phyloP scores from a whole-genome alignment of 2,797 vertebrate genomes.

The Pseudopleuronectes americanus region DNA sequence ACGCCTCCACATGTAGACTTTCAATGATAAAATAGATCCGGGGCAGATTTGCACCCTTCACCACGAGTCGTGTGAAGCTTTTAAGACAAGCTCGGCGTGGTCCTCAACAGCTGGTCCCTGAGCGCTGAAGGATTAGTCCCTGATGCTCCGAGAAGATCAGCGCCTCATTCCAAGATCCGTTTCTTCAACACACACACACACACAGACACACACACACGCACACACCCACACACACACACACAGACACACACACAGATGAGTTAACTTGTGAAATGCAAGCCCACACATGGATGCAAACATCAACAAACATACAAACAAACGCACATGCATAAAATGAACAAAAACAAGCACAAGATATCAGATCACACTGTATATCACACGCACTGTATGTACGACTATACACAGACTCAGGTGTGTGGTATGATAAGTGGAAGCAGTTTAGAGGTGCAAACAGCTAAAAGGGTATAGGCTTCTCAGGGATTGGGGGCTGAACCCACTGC shows the following conservation, averaged over 20 bases:
- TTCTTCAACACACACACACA: neutral
- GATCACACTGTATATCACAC: conserved; percentile 1
- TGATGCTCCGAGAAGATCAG: conserved; percentile 43
- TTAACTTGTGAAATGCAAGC: conserved; percentile 8
- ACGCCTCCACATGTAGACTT: conserved; percentile 6
- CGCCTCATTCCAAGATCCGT: conserved; percentile 19
- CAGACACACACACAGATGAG: neutral
- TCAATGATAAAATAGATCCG: conserved; percentile 35
- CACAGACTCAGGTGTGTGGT: neutral
- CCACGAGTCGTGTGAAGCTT: conserved; percentile 35
- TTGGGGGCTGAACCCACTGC: conserved; percentile 57
- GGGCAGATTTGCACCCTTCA: conserved; percentile 28
- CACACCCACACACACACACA: too few relatives aligned
- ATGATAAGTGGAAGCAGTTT: conserved; percentile 39
- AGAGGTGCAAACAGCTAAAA: conserved; percentile 45
- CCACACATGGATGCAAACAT: conserved; percentile 6
- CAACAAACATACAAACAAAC: conserved; percentile 11
- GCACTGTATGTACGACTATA: conserved; percentile 13
- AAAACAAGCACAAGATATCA: neutral
- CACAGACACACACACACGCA: conserved; percentile 3
- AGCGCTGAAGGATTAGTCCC: conserved; percentile 48
- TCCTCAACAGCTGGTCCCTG: conserved; percentile 49
- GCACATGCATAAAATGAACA: conserved; percentile 4
- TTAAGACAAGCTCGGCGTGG: conserved; percentile 17
- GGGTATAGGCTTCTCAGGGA: conserved; percentile 37